phyloP scores from a whole-genome alignment of 2,797 vertebrate species.

The Typhlichthys subterraneus region DNA sequence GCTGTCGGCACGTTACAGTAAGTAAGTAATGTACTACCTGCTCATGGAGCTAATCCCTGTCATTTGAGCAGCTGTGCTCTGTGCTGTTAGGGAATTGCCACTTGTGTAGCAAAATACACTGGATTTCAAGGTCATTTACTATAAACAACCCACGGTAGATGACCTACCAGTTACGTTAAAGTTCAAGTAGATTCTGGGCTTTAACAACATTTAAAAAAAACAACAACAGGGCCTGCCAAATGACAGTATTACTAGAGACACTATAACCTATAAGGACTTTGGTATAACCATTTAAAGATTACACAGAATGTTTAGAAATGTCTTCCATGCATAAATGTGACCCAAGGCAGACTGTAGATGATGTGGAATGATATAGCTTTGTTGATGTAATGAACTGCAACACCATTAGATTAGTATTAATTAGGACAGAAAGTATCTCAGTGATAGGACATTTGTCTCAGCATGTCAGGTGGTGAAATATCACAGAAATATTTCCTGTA shows the following conservation, averaged over 20 bases:
- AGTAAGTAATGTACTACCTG: no score
- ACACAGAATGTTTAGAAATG: conserved; percentile 12
- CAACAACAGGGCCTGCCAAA: conserved; percentile 7
- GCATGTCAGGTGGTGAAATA: neutral
- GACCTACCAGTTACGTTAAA: neutral
- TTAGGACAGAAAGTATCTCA: conserved; percentile 48
- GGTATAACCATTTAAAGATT: conserved; percentile 16
- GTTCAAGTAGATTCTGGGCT: neutral
- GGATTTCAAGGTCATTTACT: no score
- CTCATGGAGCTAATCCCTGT: no score
- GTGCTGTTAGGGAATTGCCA: no score
- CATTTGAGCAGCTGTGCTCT: no score
- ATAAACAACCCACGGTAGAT: neutral
- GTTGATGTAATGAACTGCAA: conserved; percentile 40
- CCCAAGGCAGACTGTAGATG: conserved; percentile 40
- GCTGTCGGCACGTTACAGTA: no score
- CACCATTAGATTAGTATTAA: conserved; percentile 37
- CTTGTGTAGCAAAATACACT: no score
- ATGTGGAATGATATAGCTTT: conserved; percentile 26
- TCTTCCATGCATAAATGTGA: conserved; percentile 15
- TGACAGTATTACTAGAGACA: conserved; percentile 12
- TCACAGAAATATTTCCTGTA: no score
- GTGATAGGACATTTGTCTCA: conserved; percentile 13
- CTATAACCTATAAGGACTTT: no score
- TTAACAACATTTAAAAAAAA: conserved; percentile 5